phyloP scores from a whole-genome alignment of 2,888 invertebrate species.

The Lampropteryx suffumata region DNA sequence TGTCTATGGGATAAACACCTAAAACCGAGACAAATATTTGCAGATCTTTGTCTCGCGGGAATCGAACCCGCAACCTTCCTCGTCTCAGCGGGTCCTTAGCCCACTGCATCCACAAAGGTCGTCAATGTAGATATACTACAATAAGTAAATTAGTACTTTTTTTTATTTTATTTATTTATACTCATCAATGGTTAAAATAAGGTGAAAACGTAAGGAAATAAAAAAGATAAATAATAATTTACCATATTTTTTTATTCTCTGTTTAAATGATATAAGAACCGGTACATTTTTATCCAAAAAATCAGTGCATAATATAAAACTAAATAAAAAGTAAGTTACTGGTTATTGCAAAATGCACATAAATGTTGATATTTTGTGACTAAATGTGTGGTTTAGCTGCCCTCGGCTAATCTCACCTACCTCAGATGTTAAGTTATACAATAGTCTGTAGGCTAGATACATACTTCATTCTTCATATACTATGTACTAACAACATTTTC shows the following conservation, averaged over 20 bases:
- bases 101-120: too few relatives aligned
- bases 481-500: constrained; percentile 48
- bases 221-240: constrained; percentile 40
- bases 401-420: constrained; percentile 27
- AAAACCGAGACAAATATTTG: too few relatives aligned
- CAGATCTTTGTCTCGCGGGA: too few relatives aligned
- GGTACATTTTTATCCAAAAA: constrained; percentile 60
- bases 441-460: constrained; percentile 8
- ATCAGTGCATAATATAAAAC: constrained; percentile 71
- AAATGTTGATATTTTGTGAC: constrained; percentile 34
- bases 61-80: too few relatives aligned
- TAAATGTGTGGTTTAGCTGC: constrained; percentile 37
- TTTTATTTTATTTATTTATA: too few relatives aligned
- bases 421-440: constrained; percentile 9
- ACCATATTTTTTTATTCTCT: constrained; percentile 60
- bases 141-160: too few relatives aligned
- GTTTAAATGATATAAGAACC: constrained; percentile 60
- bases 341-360: constrained; percentile 56
- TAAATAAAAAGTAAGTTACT: constrained; percentile 61
- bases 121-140: too few relatives aligned
- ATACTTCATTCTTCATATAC: constrained; percentile 2
- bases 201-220: constrained; percentile 28
- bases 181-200: too few relatives aligned
- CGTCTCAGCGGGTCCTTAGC: too few relatives aligned
- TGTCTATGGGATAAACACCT: too few relatives aligned